Conservation (phyloP, 2,888 invertebrate species). For the Panopea generosa region DNA sequence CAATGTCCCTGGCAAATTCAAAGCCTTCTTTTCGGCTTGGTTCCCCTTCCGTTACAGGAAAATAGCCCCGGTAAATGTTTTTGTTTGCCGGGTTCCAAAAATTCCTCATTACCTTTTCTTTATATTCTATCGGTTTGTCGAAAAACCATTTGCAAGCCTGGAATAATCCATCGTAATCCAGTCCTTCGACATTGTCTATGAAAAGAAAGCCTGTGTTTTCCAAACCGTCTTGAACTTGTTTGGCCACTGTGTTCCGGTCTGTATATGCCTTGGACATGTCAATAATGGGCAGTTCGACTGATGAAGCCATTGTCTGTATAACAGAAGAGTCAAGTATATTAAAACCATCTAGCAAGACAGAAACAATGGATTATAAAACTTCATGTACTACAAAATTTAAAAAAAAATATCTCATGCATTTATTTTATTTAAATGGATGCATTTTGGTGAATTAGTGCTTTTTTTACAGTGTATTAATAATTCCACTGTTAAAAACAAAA, state of each 20-base stretch:
- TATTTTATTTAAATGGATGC: too few species aligned
- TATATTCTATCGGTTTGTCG: constrained; percentile 56
- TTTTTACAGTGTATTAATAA: too few species aligned
- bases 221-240: constrained; percentile 62
- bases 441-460: too few species aligned
- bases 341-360: too few species aligned
- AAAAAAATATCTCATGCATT: too few species aligned
- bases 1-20: constrained; percentile 62
- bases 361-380: too few species aligned
- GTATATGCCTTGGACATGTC: constrained; percentile 60
- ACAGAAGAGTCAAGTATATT: too few species aligned
- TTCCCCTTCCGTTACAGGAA: constrained; percentile 65
- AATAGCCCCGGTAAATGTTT: constrained; percentile 72
- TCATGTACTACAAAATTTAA: too few species aligned
- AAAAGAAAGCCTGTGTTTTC: constrained; percentile 70
- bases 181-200: constrained; percentile 64
- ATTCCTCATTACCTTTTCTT: constrained; percentile 56
- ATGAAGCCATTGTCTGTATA: constrained; percentile 7
- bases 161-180: constrained; percentile 61
- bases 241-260: constrained; percentile 54
- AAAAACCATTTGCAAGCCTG: constrained; percentile 69
- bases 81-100: constrained; percentile 64
- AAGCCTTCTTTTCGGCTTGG: constrained; percentile 71
- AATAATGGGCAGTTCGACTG: constrained; percentile 58
- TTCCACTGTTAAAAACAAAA: too few species aligned